Conservation (phyloP, 2,888 invertebrate species). For the Synergus itoensis region DNA sequence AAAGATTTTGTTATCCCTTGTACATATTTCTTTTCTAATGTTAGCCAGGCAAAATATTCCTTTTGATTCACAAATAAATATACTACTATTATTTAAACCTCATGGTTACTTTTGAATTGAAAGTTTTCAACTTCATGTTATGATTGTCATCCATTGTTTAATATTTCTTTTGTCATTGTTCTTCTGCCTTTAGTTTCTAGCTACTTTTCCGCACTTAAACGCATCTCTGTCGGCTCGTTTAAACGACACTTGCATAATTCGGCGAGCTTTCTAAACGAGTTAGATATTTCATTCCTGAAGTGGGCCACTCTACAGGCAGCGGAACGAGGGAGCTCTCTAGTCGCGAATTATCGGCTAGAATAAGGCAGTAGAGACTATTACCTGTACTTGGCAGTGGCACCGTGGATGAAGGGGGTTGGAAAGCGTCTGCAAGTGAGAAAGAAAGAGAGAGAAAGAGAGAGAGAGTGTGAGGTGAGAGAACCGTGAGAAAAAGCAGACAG, state of each 20-base stretch:
- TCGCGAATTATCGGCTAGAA: conserved; percentile 40
- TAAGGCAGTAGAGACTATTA: conserved; percentile 15
- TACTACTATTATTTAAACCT: too few relatives aligned
- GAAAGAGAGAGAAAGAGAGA: not conserved
- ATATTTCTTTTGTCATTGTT: not conserved
- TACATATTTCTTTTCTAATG: not conserved
- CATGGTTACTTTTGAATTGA: not conserved
- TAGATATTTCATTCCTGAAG: conserved; percentile 41
- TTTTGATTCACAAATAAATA: too few relatives aligned
- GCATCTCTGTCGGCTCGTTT: not conserved
- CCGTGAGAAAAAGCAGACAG: conserved; percentile 9
- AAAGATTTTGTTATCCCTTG: not conserved
- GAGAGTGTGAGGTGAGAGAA: not conserved
- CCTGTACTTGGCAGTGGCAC: conserved; percentile 23
- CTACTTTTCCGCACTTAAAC: not conserved
- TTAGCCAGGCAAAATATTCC: not conserved
- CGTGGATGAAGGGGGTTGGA: conserved; percentile 3
- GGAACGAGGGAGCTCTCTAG: conserved; percentile 35
- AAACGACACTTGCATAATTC: conserved; percentile 42
- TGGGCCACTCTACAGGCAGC: conserved; percentile 25
- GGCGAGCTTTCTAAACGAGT: conserved; percentile 39
- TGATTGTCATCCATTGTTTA: not conserved
- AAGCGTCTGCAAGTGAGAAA: not conserved
- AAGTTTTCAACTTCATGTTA: not conserved
- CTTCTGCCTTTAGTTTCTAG: not conserved